These are phyloP conservation scores for Psilopsiagon aurifrons DNA, from an alignment of 2,113 vertebrate species.

Conservation along the genomic window DNA sequence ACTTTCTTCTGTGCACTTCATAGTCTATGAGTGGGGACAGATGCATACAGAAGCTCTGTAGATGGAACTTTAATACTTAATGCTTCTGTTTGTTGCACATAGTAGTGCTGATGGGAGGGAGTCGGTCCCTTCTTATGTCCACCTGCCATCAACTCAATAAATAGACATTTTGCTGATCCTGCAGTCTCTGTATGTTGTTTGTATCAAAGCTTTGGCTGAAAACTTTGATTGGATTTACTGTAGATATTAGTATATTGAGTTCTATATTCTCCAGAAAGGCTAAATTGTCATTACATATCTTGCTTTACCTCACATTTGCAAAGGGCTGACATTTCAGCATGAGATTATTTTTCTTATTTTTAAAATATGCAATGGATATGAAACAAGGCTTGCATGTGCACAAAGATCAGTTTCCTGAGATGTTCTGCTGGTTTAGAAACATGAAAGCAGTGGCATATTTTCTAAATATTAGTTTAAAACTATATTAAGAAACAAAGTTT, in stretches of 20 bases:
- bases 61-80: background rate
- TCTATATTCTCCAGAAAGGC: background rate
- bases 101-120: background rate
- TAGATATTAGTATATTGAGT: background rate
- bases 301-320: background rate
- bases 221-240: background rate
- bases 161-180: background rate
- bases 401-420: background rate
- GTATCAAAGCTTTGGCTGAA: background rate
- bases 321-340: background rate
- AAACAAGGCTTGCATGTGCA: background rate
- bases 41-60: background rate
- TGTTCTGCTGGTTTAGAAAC: background rate
- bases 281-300: background rate
- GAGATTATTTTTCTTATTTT: background rate
- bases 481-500: background rate
- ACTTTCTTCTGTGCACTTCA: background rate
- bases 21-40: background rate
- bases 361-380: background rate
- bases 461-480: background rate
- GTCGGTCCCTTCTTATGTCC: background rate
- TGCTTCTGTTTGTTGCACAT: background rate
- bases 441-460: background rate
- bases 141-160: background rate
- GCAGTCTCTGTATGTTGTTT: background rate